These are phyloP conservation scores for Campylorhamphus procurvoides DNA, from an alignment of 2,113 vertebrate genomes.

Conservation along the genomic window DNA sequence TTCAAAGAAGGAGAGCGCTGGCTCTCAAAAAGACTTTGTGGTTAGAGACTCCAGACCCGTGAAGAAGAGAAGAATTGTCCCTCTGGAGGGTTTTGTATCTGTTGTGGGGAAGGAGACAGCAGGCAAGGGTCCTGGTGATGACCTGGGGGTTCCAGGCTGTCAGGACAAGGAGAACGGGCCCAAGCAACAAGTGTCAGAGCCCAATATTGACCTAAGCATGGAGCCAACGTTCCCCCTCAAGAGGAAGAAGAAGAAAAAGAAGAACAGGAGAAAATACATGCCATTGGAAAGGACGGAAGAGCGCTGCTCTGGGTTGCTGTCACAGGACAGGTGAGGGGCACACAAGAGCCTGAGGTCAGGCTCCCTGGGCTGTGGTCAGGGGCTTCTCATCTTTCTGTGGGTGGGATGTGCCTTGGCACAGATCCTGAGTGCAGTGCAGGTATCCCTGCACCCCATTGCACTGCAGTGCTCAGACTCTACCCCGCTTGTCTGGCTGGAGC, in stretches of 20 bases:
- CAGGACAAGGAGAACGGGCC: background rate
- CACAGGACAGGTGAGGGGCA: slow-evolving; percentile 38
- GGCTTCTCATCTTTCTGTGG: background rate
- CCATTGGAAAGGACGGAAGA: background rate
- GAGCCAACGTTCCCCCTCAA: background rate
- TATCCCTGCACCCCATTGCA: fast-evolving
- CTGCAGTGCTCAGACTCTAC: background rate
- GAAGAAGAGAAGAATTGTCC: background rate
- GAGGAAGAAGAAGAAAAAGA: slow-evolving; percentile 32
- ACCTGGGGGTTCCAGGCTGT: background rate
- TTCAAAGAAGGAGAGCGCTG: background rate
- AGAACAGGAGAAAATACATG: background rate
- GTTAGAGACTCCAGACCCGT: background rate
- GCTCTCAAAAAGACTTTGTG: background rate
- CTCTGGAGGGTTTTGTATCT: background rate
- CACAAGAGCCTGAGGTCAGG: background rate
- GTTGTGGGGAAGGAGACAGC: fast-evolving
- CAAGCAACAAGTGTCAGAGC: background rate
- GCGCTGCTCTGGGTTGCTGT: background rate
- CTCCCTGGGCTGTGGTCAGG: fast-evolving
- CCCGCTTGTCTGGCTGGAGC: background rate
- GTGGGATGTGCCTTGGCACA: background rate
- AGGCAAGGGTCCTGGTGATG: background rate
- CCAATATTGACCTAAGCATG: fast-evolving
- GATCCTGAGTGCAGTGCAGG: fast-evolving